Evolutionary conservation across 2,888 invertebrate genomes (phyloP).

Genomic region (Lasius platythorax): DNA sequence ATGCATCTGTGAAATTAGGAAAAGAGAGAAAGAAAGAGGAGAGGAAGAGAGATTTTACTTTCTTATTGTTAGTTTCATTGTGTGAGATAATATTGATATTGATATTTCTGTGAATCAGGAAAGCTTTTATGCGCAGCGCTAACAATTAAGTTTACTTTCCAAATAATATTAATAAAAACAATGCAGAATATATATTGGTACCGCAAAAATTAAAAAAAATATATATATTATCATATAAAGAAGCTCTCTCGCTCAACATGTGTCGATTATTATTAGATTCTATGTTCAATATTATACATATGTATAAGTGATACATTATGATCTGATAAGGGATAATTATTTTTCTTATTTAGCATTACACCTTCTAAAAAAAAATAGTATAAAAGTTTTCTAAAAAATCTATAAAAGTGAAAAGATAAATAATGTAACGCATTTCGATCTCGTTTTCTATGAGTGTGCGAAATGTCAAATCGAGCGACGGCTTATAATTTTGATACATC

Average conservation of each 20-base stretch:
- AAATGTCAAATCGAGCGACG: too few relatives aligned
- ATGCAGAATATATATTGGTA: not conserved
- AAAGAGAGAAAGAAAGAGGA: not conserved
- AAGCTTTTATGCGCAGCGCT: conserved; percentile 7
- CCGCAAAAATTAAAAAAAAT: not conserved
- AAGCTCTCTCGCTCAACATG: not conserved
- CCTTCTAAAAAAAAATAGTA: not conserved
- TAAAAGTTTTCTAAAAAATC: too few relatives aligned
- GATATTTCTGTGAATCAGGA: conserved; percentile 7
- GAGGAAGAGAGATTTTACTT: not conserved
- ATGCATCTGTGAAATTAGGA: not conserved
- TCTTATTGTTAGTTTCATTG: not conserved
- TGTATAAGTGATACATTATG: too few relatives aligned
- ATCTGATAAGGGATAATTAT: not conserved
- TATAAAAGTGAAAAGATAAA: too few relatives aligned
- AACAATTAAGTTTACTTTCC: conserved; percentile 8
- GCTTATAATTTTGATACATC: too few relatives aligned
- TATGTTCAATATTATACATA: not conserved
- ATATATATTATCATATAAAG: not conserved
- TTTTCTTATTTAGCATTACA: not conserved
- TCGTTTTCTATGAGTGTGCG: too few relatives aligned
- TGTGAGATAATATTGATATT: not conserved
- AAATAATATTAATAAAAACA: not conserved
- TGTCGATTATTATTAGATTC: not conserved
- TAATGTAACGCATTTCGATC: too few relatives aligned